A percentile compares a stretch with the other conserved stretches of the same genome.
Evolutionary conservation across 2,113 vertebrate species (phyloP).

Genomic region (Cichladusa arquata): DNA sequence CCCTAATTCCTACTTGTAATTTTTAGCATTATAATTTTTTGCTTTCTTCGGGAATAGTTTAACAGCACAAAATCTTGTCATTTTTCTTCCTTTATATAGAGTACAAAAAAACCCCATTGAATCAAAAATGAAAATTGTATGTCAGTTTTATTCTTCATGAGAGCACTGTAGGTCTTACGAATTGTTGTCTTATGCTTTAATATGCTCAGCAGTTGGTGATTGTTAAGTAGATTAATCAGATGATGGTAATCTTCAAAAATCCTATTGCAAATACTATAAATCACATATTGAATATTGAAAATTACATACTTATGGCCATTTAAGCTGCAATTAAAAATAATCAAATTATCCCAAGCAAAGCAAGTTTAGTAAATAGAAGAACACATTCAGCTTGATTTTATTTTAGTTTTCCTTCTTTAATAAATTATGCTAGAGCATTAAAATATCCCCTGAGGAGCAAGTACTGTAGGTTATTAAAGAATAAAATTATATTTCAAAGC

Average conservation of each 20-base stretch:
- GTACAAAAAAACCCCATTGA: not conserved
- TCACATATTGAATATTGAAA: slow-evolving; percentile 17
- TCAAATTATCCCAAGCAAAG: slow-evolving; percentile 11
- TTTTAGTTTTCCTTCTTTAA: slow-evolving; percentile 10
- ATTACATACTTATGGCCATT: not conserved
- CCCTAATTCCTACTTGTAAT: not conserved
- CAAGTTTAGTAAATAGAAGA: slow-evolving; percentile 1
- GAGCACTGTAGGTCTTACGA: not conserved
- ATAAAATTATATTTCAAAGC: not conserved
- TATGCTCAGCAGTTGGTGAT: not conserved
- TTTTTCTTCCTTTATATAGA: not conserved
- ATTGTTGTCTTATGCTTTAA: not conserved
- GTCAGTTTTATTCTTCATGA: not conserved
- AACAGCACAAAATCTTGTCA: not conserved
- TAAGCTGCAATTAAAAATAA: slow-evolving; percentile 29
- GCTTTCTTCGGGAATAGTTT: not conserved
- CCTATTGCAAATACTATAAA: not conserved
- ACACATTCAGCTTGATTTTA: not conserved
- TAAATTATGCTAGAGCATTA: not conserved
- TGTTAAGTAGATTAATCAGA: slow-evolving; percentile 21
- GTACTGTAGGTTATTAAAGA: not conserved
- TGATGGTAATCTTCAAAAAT: not conserved
- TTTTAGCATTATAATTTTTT: not conserved
- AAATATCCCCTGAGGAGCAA: not conserved
- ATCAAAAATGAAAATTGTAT: not conserved